A percentile compares a stretch with the other conserved stretches of the same genome.
Evolutionary conservation across 1,140 invertebrate species (phyloP).

Genomic region (Conopomorpha cramerella): DNA sequence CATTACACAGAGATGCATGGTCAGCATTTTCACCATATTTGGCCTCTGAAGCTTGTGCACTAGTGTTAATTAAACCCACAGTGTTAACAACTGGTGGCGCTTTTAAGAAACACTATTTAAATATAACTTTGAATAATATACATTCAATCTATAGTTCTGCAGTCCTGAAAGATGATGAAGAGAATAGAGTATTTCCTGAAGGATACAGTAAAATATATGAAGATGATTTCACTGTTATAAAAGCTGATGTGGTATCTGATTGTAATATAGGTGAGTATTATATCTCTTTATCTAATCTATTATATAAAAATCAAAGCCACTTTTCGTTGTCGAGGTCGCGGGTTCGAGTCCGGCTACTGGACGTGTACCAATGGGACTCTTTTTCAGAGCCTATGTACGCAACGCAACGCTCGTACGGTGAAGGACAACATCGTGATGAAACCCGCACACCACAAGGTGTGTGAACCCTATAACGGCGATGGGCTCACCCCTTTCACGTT

Average conservation of each 20-base stretch:
- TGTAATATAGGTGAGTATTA: not conserved
- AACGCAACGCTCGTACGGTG: no score
- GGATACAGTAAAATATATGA: conserved; percentile 22
- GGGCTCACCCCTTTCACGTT: no score
- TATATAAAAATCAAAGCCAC: no score
- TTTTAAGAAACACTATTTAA: conserved; percentile 47
- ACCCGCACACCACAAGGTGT: no score
- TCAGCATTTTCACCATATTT: conserved; percentile 35
- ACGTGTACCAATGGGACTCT: no score
- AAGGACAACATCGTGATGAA: no score
- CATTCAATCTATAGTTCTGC: conserved; percentile 33
- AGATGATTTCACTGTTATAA: conserved; percentile 34
- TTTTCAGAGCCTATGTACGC: no score
- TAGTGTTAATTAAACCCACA: conserved; percentile 34
- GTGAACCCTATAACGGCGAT: no score
- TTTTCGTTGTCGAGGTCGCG: no score
- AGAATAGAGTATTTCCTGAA: conserved; percentile 16
- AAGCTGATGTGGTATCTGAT: conserved; percentile 10
- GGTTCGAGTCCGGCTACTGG: no score
- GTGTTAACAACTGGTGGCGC: conserved; percentile 41
- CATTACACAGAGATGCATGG: conserved; percentile 49
- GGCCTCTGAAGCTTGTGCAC: conserved; percentile 31
- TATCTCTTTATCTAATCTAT: no score
- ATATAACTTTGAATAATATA: conserved; percentile 43
- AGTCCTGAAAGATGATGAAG: conserved; percentile 16